Evolutionary conservation across 2,113 vertebrate species (phyloP).

Genomic region (Empidonax alnorum): DNA sequence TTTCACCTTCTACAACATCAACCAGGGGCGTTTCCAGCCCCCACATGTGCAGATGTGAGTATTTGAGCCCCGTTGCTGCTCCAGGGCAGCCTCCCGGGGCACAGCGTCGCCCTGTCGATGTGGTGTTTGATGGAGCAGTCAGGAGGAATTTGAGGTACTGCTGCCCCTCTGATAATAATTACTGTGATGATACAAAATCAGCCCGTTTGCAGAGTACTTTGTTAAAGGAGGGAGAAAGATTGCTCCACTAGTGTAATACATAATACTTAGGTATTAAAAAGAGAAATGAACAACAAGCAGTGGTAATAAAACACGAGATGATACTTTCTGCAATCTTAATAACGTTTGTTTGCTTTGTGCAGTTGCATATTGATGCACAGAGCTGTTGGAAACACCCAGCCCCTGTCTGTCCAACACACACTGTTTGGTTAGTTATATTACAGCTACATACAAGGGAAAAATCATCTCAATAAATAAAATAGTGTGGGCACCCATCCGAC

Average conservation of each 20-base stretch:
- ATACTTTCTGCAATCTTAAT: background rate
- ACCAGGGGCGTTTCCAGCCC: conserved; percentile 97
- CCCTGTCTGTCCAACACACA: background rate
- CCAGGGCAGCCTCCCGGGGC: background rate
- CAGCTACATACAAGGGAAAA: background rate
- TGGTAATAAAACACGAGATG: background rate
- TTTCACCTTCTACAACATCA: conserved; percentile 99
- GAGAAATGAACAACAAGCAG: background rate
- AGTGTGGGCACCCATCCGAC: conserved; percentile 24
- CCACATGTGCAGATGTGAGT: conserved; percentile 97
- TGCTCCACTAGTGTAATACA: background rate
- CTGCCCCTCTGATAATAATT: conserved; percentile 30
- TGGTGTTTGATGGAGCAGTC: conserved; percentile 7
- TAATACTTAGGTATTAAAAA: background rate
- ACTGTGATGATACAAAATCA: background rate
- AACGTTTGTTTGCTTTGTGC: conserved; percentile 26
- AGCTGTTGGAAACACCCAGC: background rate
- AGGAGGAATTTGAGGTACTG: background rate
- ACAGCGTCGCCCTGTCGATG: conserved; percentile 25
- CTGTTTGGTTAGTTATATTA: background rate
- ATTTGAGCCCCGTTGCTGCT: conserved; percentile 18
- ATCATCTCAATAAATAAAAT: conserved; percentile 43
- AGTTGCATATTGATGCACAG: background rate
- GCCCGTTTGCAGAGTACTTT: background rate
- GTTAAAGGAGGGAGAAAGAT: background rate